Percentiles rank a stretch among this genome's conserved stretches.
These are phyloP conservation scores for Pagrus major DNA, from an alignment of 2,113 vertebrate species.

Conservation along the genomic window DNA sequence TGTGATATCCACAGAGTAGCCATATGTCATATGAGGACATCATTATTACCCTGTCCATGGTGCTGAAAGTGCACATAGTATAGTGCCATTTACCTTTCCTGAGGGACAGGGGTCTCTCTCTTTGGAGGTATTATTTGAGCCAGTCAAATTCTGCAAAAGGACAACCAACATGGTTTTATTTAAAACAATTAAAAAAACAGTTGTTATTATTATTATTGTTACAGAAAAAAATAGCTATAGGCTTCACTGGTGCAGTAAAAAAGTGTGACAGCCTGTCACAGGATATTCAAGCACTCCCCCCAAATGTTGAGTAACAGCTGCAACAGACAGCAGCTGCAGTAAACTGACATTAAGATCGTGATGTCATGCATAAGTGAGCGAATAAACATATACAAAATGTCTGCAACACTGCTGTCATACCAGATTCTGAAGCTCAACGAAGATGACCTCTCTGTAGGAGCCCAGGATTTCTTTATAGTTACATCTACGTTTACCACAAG, in stretches of 20 bases:
- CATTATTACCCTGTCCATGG: constrained; percentile 64
- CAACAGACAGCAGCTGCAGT: not conserved
- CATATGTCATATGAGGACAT: not conserved
- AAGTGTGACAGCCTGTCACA: constrained; percentile 44
- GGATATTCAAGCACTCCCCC: not conserved
- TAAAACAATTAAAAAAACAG: too few species aligned
- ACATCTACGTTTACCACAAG: constrained; percentile 73
- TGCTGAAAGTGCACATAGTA: constrained; percentile 53
- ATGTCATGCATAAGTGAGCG: not conserved
- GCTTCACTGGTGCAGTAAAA: not conserved
- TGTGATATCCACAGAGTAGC: not conserved
- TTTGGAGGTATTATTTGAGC: constrained; percentile 46
- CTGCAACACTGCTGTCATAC: constrained; percentile 49
- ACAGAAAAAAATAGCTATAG: not conserved
- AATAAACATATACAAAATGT: not conserved
- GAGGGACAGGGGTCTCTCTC: constrained; percentile 78
- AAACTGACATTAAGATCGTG: not conserved
- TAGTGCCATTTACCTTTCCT: constrained; percentile 73
- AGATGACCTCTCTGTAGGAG: constrained; percentile 77
- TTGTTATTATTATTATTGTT: too few species aligned
- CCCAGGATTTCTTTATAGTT: constrained; percentile 79
- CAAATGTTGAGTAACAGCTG: not conserved
- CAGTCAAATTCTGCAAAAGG: constrained; percentile 80
- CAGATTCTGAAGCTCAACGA: constrained; percentile 80
- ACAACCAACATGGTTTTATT: not conserved